phyloP scores from a whole-genome alignment of 2,797 vertebrate genomes.

The Sternotherus odoratus region DNA sequence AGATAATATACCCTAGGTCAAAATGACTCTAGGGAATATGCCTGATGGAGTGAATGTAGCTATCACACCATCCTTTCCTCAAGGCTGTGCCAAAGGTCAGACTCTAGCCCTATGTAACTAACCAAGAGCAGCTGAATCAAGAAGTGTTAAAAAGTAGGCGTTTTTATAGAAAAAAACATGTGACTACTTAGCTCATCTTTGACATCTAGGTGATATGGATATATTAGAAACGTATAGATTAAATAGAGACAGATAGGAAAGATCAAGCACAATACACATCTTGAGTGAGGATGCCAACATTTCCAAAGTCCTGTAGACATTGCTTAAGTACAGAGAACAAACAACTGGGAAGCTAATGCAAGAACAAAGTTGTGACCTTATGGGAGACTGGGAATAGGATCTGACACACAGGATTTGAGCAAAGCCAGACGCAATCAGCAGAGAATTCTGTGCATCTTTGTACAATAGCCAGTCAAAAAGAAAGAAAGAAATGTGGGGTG shows the following conservation, averaged over 20 bases:
- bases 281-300: neutral
- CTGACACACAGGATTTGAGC: conserved; percentile 60
- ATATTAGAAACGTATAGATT: conserved; percentile 18
- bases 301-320: conserved; percentile 2
- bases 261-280: conserved; percentile 46
- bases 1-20: neutral
- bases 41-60: accelerated
- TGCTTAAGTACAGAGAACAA: neutral
- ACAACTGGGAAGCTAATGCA: conserved; percentile 9
- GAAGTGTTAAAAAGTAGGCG: neutral
- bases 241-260: conserved; percentile 16
- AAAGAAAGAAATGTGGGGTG: conserved; percentile 37
- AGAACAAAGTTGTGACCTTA: conserved; percentile 59
- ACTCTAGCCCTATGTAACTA: conserved; percentile 16
- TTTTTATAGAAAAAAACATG: conserved; percentile 9
- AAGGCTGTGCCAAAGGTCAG: neutral
- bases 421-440: conserved; percentile 67
- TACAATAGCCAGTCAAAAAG: conserved; percentile 17
- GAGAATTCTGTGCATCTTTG: conserved; percentile 40
- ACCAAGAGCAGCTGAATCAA: conserved; percentile 17
- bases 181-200: neutral
- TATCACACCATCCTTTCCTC: neutral
- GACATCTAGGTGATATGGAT: conserved; percentile 26
- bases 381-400: conserved; percentile 45
- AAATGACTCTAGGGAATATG: neutral